Evolutionary conservation across 2,888 invertebrate genomes (phyloP).

Genomic region (Euphydryas editha): DNA sequence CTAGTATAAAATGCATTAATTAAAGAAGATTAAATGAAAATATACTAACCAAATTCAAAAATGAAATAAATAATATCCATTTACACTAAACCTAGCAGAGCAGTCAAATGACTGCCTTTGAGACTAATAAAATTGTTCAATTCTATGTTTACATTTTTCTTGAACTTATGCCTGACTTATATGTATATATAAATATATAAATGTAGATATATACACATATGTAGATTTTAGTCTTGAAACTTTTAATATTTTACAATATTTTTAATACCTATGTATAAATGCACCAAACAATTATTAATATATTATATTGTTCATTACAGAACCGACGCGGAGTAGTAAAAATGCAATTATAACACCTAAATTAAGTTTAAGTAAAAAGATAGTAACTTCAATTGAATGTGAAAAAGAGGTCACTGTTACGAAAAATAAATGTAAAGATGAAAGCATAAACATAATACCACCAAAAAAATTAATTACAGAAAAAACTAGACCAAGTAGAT

Average conservation of each 20-base stretch:
- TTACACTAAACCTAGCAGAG: too few relatives aligned
- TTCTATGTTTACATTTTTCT: too few relatives aligned
- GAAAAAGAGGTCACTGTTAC: slow-evolving; percentile 52
- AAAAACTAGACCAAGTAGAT: slow-evolving; percentile 43
- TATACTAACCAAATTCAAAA: too few relatives aligned
- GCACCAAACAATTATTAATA: neutral
- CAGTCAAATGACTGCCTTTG: too few relatives aligned
- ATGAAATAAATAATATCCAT: too few relatives aligned
- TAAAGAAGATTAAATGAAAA: too few relatives aligned
- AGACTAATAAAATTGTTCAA: too few relatives aligned
- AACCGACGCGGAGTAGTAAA: slow-evolving; percentile 48
- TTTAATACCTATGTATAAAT: neutral
- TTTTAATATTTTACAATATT: neutral
- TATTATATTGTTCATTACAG: slow-evolving; percentile 49
- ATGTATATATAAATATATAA: too few relatives aligned
- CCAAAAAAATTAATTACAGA: slow-evolving; percentile 48
- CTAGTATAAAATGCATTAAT: too few relatives aligned
- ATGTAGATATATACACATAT: too few relatives aligned
- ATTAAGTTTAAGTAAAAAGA: slow-evolving; percentile 59
- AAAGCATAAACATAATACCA: slow-evolving; percentile 42
- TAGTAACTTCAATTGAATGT: slow-evolving; percentile 52
- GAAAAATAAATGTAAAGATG: slow-evolving; percentile 53
- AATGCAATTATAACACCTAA: slow-evolving; percentile 48
- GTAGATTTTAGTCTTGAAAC: neutral
- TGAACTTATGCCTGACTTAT: too few relatives aligned